Evolutionary conservation across 2,797 vertebrate species (phyloP), one percentile per base, ranked within the genome.

Genomic region (Leptatherina wallacei): DNA sequence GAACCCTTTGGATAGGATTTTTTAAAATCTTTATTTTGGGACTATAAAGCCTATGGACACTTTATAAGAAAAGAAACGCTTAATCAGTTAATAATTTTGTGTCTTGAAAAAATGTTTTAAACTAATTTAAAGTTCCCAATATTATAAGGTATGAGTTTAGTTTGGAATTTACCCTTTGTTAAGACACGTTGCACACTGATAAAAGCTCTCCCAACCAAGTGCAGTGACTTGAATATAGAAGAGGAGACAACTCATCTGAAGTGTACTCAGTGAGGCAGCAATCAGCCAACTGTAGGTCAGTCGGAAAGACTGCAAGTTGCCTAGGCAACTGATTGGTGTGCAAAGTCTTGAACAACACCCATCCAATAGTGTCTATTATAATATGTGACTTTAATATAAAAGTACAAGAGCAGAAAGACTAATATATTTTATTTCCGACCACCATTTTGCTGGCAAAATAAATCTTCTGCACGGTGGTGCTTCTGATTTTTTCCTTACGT

Each of bases 261-360:
- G 47, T 71, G 70, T 65, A 73, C 65, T 85, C 51, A 2, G 80
- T 47, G 70, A 87, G 80, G 86, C 81, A 83, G 85, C 70, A 85
- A 79, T 81, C 83, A 80, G 76, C 78, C 64, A 78, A 87, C 75
- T 88, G 58, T 62, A 86, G 85, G 82, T 85, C 85, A 79, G 40
- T 58, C 75, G 20, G 62, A 82, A 80, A 84, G 83, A 84, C 61
- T 52, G 80, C 74, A 64, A 74, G 92, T 92, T 92, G 76, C 87
- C 80, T 32, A 86, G 85, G 86, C 75, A 91, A 92, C 91, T 35
- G 35, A 83, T 89, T 78, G 82, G 78, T 81, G 86, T 78, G 85
- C 85, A 73, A 86, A 77, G 81, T 82, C 81, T 79, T 65, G 65
- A 88, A 87, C 78, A 80, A 75, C 84, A 81, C 61, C 61, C 58